A percentile compares a stretch with the other conserved stretches of the same genome.
Conservation (phyloP, 2,113 vertebrate species). For the Microcebus lehilahytsara region DNA sequence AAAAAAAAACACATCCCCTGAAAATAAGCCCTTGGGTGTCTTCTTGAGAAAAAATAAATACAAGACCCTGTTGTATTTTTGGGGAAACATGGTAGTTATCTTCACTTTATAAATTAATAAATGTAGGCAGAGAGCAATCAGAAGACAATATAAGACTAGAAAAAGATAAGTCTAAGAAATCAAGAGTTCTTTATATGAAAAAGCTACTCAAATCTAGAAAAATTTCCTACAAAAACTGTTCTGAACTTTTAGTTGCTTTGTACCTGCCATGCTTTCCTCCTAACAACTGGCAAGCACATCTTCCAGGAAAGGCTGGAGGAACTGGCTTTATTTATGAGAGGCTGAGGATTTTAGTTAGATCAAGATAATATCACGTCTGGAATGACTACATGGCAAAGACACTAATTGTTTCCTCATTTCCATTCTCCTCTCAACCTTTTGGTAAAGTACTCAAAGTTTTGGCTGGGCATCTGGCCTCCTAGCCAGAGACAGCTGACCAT, state of each 20-base stretch:
- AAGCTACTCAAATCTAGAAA: neutral
- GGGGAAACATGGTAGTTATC: neutral
- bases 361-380: neutral
- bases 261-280: neutral
- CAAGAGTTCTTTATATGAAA: neutral
- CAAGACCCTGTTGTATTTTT: too few relatives aligned
- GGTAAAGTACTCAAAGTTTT: neutral
- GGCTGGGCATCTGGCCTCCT: neutral
- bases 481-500: neutral
- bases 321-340: neutral
- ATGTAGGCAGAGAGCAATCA: neutral
- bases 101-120: slow-evolving; percentile 40
- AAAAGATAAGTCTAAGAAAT: neutral
- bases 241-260: neutral
- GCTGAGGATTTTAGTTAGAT: neutral
- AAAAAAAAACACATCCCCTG: too few relatives aligned
- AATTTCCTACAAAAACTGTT: neutral
- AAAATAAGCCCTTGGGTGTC: too few relatives aligned
- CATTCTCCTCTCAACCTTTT: neutral
- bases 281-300: neutral
- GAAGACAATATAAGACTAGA: neutral
- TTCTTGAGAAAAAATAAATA: too few relatives aligned
- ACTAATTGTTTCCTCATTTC: neutral
- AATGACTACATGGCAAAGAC: neutral
- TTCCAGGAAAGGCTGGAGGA: neutral